Conservation (phyloP, 35 echinoderm and acorn worm species). For the Ptychodera flava region DNA sequence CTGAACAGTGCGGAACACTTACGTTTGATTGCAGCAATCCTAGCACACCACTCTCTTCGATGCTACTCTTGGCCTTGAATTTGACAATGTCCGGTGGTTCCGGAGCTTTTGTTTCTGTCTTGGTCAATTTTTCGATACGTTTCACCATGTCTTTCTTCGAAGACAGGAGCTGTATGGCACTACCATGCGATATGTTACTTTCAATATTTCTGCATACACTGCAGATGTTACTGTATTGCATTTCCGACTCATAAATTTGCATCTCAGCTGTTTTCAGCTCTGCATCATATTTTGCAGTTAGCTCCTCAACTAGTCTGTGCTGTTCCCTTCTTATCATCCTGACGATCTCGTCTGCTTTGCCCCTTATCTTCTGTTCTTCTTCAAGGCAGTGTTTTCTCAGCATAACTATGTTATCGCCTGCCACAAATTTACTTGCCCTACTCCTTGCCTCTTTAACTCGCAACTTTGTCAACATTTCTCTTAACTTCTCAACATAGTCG, state of each 20-base stretch:
- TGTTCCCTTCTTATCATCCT: slow-evolving; percentile 35
- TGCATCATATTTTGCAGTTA: not conserved
- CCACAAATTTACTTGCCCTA: slow-evolving; percentile 37
- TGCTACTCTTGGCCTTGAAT: no score
- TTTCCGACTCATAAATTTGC: not conserved
- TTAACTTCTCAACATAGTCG: slow-evolving; percentile 31
- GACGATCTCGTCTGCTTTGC: slow-evolving; percentile 41
- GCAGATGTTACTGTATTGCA: not conserved
- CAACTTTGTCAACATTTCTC: slow-evolving; percentile 44
- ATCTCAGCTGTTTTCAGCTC: not conserved
- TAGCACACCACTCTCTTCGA: no score
- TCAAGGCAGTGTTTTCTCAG: not conserved
- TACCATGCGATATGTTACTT: not conserved
- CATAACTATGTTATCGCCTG: slow-evolving; percentile 3
- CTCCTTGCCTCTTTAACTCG: slow-evolving; percentile 34
- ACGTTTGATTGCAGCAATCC: not conserved
- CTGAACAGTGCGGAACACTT: not conserved
- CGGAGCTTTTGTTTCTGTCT: no score
- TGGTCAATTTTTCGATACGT: no score
- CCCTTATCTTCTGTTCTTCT: slow-evolving; percentile 30
- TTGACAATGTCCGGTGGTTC: no score
- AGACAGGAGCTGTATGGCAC: not conserved
- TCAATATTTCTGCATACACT: not conserved
- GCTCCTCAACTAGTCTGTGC: not conserved
- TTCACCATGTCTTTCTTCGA: no score